Conservation (phyloP, 2,797 vertebrate genomes). For the Syngnathus acus region DNA sequence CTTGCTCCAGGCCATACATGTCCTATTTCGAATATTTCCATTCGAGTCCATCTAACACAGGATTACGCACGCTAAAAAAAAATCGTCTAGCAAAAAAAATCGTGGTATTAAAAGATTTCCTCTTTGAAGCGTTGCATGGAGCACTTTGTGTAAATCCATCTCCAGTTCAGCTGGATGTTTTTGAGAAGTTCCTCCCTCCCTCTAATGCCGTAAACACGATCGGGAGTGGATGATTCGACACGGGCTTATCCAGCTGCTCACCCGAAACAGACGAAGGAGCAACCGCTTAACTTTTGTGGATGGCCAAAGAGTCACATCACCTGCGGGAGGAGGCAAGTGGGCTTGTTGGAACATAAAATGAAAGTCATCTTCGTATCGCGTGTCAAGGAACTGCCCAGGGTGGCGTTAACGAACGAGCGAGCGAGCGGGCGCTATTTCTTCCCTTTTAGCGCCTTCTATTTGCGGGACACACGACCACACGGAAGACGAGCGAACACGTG, state of each 20-base stretch:
- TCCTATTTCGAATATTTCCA: too few relatives aligned
- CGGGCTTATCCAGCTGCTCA: not conserved
- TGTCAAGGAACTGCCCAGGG: constrained; percentile 12
- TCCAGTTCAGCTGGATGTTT: not conserved
- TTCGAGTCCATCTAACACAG: not conserved
- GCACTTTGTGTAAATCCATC: not conserved
- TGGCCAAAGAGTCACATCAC: too few relatives aligned
- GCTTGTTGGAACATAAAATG: constrained; percentile 25
- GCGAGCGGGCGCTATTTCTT: too few relatives aligned
- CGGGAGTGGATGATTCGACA: not conserved
- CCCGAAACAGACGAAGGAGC: not conserved
- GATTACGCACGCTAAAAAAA: not conserved
- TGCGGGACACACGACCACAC: not conserved
- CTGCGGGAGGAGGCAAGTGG: constrained; percentile 3
- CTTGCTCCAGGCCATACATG: too few relatives aligned
- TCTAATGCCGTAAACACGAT: not conserved
- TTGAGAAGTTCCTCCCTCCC: not conserved
- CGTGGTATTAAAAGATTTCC: not conserved
- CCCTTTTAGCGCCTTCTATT: too few relatives aligned
- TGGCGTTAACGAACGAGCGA: constrained; percentile 4
- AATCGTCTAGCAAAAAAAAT: not conserved
- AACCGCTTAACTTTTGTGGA: not conserved
- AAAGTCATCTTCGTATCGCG: constrained; percentile 29
- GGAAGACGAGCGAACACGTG: constrained; percentile 20
- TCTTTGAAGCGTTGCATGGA: not conserved